Evolutionary conservation across 2,888 invertebrate genomes (phyloP).

Genomic region (Neoscelio sp.): DNA sequence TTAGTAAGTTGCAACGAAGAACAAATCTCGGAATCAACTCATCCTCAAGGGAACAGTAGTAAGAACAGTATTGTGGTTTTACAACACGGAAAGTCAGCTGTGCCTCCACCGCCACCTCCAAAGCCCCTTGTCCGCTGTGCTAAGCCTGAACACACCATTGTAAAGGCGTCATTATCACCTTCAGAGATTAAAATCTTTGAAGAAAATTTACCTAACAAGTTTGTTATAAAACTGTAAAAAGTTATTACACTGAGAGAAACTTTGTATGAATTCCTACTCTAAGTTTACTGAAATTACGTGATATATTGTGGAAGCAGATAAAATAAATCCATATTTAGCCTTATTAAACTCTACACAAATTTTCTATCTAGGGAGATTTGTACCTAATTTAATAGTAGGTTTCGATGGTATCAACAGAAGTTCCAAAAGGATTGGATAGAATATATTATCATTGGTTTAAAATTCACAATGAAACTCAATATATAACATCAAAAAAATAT

Average conservation of each 20-base stretch:
- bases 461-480: too few species aligned
- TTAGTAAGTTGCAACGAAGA: slow-evolving; percentile 66
- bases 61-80: slow-evolving; percentile 78
- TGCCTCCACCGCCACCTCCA: slow-evolving; percentile 47
- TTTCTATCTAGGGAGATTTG: too few species aligned
- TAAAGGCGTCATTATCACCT: slow-evolving; percentile 52
- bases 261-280: too few species aligned
- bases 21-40: slow-evolving; percentile 37
- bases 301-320: too few species aligned
- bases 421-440: too few species aligned
- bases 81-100: slow-evolving; percentile 72
- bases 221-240: background rate
- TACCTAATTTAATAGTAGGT: too few species aligned
- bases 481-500: too few species aligned
- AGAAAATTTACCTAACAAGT: slow-evolving; percentile 1
- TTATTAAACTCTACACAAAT: too few species aligned
- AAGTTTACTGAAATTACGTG: too few species aligned
- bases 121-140: slow-evolving; percentile 64
- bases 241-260: background rate
- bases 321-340: too few species aligned
- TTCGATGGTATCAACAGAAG: too few species aligned
- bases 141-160: slow-evolving; percentile 72
- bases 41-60: slow-evolving; percentile 70
- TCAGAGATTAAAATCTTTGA: slow-evolving; percentile 1
- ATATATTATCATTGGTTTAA: too few species aligned